These are phyloP conservation scores for Euschistus heros DNA, from an alignment of 1,140 invertebrate species.

Conservation along the genomic window DNA sequence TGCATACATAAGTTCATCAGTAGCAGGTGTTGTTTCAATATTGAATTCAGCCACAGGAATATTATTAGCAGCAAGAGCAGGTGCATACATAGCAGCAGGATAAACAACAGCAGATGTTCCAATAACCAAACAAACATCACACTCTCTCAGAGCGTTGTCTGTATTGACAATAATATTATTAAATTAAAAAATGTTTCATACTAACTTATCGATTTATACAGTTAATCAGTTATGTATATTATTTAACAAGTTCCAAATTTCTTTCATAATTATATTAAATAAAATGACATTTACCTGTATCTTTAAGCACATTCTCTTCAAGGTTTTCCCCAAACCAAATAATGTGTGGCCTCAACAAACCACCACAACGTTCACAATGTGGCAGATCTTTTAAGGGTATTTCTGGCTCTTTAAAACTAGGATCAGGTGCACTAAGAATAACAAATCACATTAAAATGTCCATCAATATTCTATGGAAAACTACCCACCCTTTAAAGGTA, in stretches of 20 bases:
- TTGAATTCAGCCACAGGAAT: slow-evolving; percentile 85
- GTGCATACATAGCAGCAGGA: slow-evolving; percentile 88
- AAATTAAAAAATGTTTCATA: no score
- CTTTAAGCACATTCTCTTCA: slow-evolving; percentile 48
- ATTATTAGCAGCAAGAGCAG: slow-evolving; percentile 59
- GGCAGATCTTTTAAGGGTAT: slow-evolving; percentile 61
- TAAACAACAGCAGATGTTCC: slow-evolving; percentile 83
- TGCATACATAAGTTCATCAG: slow-evolving; percentile 52
- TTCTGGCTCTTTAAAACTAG: slow-evolving; percentile 29
- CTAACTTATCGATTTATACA: no score
- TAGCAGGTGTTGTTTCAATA: slow-evolving; percentile 64
- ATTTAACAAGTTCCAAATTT: no score
- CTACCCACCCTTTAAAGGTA: no score
- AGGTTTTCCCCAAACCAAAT: slow-evolving; percentile 86
- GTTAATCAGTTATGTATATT: no score
- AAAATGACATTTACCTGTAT: slow-evolving; percentile 44
- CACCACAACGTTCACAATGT: slow-evolving; percentile 56
- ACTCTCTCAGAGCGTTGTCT: slow-evolving; percentile 53
- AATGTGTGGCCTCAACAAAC: slow-evolving; percentile 70
- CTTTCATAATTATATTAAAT: background rate
- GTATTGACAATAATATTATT: slow-evolving; percentile 24
- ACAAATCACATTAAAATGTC: no score
- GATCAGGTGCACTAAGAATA: slow-evolving; percentile 40
- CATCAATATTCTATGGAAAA: no score
- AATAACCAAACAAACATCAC: slow-evolving; percentile 75